Evolutionary conservation across 2,797 vertebrate genomes (phyloP).

Genomic region (Chaenodraco wilsoni): DNA sequence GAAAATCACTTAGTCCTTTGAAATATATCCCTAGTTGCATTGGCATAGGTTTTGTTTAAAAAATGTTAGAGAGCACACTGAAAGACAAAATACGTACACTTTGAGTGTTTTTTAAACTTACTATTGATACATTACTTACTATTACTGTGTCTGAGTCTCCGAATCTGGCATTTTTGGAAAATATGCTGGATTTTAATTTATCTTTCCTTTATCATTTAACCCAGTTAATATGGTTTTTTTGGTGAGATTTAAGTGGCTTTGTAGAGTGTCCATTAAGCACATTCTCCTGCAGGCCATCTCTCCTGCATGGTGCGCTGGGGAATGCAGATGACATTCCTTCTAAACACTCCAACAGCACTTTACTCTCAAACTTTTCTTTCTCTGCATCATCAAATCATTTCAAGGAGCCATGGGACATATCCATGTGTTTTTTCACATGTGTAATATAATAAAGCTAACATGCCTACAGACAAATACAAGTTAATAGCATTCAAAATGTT

Average conservation of each 20-base stretch:
- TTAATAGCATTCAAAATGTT: neutral
- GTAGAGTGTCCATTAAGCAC: conserved; percentile 14
- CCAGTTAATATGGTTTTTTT: conserved; percentile 19
- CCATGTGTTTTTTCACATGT: neutral
- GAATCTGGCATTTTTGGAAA: conserved; percentile 1
- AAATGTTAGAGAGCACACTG: neutral
- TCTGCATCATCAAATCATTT: conserved; percentile 20
- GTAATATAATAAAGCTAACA: neutral
- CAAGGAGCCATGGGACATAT: neutral
- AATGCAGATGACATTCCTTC: conserved; percentile 46
- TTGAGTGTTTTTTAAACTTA: neutral
- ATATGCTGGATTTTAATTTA: conserved; percentile 1
- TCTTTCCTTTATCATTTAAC: conserved; percentile 11
- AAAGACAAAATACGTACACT: neutral
- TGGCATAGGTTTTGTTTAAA: neutral
- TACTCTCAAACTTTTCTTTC: conserved; percentile 16
- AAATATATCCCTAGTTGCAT: neutral
- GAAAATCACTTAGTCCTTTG: neutral
- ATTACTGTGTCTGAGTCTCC: neutral
- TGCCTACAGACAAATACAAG: neutral
- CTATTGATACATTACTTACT: neutral
- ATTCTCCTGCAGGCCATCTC: conserved; percentile 32
- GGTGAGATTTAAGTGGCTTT: conserved; percentile 28
- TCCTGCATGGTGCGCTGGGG: conserved; percentile 34
- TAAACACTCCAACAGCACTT: conserved; percentile 24